Evolutionary conservation across 2,113 vertebrate species (phyloP), one percentile per base, ranked within the genome.

Genomic region (Lampris incognitus): DNA sequence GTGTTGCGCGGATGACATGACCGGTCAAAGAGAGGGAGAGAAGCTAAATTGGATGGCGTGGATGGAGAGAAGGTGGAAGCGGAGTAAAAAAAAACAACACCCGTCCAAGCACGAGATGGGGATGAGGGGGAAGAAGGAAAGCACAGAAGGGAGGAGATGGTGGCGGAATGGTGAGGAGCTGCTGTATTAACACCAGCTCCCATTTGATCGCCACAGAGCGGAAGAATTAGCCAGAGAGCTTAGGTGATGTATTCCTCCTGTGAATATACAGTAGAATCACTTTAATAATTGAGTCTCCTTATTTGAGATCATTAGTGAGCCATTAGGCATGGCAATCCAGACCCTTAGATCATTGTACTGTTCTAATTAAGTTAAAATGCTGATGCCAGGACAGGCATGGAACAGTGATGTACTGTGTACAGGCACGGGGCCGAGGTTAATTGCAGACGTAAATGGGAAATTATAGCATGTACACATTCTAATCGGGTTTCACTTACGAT

Each of bases 321-420:
- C 81, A 82, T 88, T 83, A 76, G 81, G 82, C 78, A 72, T 83
- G 76, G 81, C 79, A 88, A 74, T 75, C 66, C 51, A 73, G 83
- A 87, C 80, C 74, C 73, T 88, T 84, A 85, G 74, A 83, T 86
- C 80, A 79, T 56, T 42, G 60, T 72, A 66, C 69, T 66, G 63
- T 66, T 77, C 82, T 88, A 85, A 90, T 87, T 82, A 88, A 79
- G 77, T 87, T 77, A 79, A 84, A 87, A 88, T 79, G 80, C 73
- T 82, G 75, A 81, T 85, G 78, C 78, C 75, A 76, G 82, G 76
- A 76, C 78, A 75, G 57, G 66, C 69, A 78, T 59, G 74, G 72
- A 67, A 77, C 79, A 72, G 72, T 84, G 78, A 84, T 82, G 69
- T 74, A 86, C 77, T 73, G 78, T 79, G 79, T 69, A 74, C 75